Conservation (phyloP, 1,140 invertebrate genomes). For the Saccostrea cuccullata region DNA sequence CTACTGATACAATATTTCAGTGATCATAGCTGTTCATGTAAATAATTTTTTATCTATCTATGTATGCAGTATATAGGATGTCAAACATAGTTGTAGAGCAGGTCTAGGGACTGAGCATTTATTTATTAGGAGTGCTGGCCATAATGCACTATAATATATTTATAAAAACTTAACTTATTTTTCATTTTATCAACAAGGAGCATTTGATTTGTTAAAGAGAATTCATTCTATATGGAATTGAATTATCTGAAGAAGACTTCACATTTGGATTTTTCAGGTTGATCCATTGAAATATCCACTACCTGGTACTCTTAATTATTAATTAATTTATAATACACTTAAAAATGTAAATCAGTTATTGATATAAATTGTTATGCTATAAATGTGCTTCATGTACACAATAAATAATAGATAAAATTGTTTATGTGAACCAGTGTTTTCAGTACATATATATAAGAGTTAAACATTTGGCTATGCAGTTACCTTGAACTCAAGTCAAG, state of each 20-base stretch:
- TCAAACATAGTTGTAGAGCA: background rate
- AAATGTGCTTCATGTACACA: background rate
- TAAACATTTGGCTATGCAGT: too few species aligned
- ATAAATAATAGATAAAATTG: background rate
- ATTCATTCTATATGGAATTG: too few species aligned
- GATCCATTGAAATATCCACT: too few species aligned
- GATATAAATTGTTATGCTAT: background rate
- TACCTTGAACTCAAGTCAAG: too few species aligned
- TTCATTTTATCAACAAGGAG: too few species aligned
- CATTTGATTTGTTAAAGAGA: too few species aligned
- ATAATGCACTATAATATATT: background rate
- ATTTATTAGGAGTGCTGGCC: background rate
- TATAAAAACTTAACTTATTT: too few species aligned
- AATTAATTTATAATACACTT: too few species aligned
- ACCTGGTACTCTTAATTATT: too few species aligned
- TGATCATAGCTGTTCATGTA: conserved; percentile 54
- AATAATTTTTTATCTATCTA: background rate
- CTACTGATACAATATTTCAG: conserved; percentile 85
- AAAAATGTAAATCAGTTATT: background rate
- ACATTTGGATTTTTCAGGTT: too few species aligned
- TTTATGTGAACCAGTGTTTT: background rate
- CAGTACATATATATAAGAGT: too few species aligned
- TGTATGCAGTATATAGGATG: background rate
- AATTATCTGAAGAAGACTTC: too few species aligned
- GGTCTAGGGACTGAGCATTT: background rate